Evolutionary conservation across 2,888 invertebrate species (phyloP).

Genomic region (Nephrotoma guestfalica): DNA sequence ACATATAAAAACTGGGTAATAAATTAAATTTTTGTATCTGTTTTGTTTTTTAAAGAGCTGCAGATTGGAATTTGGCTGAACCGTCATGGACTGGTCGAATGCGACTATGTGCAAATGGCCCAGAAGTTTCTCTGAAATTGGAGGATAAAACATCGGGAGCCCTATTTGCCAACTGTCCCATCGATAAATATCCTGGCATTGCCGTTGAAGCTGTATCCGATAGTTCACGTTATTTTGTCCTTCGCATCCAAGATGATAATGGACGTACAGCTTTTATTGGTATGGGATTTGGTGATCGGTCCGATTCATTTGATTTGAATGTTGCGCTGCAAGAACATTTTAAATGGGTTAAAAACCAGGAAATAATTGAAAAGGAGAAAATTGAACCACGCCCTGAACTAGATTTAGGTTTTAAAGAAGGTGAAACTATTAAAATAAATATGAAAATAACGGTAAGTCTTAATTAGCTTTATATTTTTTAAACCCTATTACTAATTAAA

Average conservation of each 20-base stretch:
- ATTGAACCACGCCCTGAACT: constrained; percentile 63
- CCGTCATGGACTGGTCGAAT: constrained; percentile 99
- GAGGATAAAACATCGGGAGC: constrained; percentile 92
- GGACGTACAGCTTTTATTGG: constrained; percentile 93
- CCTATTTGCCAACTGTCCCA: constrained; percentile 91
- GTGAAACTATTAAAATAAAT: constrained; percentile 98
- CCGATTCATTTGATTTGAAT: constrained; percentile 97
- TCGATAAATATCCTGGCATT: constrained; percentile 88
- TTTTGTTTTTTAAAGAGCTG: constrained; percentile 52
- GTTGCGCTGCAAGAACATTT: constrained; percentile 97
- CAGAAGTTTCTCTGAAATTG: constrained; percentile 75
- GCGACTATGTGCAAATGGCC: constrained; percentile 79
- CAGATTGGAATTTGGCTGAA: constrained; percentile 95
- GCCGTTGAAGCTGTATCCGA: constrained; percentile 94
- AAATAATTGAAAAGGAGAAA: constrained; percentile 67
- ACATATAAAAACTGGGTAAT: too few species aligned
- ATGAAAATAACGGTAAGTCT: constrained; percentile 83
- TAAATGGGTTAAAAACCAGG: constrained; percentile 77
- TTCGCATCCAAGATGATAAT: constrained; percentile 87
- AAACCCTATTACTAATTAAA: background rate
- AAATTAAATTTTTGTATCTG: too few species aligned
- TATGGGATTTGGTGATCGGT: constrained; percentile 91
- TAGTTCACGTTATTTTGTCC: constrained; percentile 94
- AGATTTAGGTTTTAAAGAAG: constrained; percentile 96
- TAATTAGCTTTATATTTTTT: background rate